A percentile compares a stretch with the other conserved stretches of the same genome.
Evolutionary conservation across 2,888 invertebrate genomes (phyloP).

Genomic region (Phyto melanocephala): DNA sequence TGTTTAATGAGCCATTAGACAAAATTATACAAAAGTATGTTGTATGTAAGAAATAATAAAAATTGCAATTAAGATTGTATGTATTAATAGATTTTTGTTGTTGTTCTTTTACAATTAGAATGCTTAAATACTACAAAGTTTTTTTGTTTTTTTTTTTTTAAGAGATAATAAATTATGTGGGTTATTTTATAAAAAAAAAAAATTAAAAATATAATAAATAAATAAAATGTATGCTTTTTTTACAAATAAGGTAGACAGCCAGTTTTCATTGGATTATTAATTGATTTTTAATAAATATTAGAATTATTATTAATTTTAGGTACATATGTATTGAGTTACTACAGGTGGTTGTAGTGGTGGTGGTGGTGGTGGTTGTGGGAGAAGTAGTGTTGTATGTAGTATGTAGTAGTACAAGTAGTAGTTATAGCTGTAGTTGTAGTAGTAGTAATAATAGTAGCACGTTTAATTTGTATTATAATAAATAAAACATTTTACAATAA

Average conservation of each 20-base stretch:
- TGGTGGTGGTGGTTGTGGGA: conserved; percentile 24
- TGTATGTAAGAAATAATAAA: conserved; percentile 3
- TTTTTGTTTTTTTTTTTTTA: background rate
- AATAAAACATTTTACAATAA: conserved; percentile 52
- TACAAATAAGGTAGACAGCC: conserved; percentile 43
- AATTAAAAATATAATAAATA: conserved; percentile 23
- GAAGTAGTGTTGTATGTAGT: conserved; percentile 35
- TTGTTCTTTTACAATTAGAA: conserved; percentile 24
- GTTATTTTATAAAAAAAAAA: conserved; percentile 35
- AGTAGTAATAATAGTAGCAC: conserved; percentile 47
- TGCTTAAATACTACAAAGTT: conserved; percentile 47
- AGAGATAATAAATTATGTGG: conserved; percentile 13
- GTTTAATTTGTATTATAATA: conserved; percentile 23
- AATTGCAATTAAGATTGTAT: background rate
- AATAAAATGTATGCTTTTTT: conserved; percentile 38
- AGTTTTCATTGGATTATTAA: conserved; percentile 47
- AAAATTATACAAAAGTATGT: conserved; percentile 20
- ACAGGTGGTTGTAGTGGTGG: conserved; percentile 54
- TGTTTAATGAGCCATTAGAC: conserved; percentile 23
- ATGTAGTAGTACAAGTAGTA: conserved; percentile 17
- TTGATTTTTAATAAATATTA: conserved; percentile 49
- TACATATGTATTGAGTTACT: conserved; percentile 57
- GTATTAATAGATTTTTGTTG: conserved; percentile 15
- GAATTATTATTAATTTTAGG: conserved; percentile 20
- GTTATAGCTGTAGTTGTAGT: conserved; percentile 44